Conservation (phyloP, 2,888 invertebrate genomes). For the Tachina fera region DNA sequence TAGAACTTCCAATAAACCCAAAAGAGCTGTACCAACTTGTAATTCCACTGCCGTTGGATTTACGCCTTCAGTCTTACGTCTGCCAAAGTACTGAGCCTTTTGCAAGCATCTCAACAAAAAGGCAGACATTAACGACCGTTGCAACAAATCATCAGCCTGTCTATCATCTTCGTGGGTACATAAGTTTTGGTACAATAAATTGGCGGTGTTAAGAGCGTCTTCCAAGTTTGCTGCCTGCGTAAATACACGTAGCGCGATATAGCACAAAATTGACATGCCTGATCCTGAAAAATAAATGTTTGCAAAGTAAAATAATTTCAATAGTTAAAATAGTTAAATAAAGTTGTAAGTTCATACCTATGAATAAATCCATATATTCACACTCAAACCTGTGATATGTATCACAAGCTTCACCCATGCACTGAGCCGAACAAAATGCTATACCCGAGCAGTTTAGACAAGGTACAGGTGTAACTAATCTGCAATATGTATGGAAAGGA, state of each 20-base stretch:
- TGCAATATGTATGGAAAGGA: slow-evolving; percentile 74
- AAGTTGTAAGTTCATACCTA: slow-evolving; percentile 85
- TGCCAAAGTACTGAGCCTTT: slow-evolving; percentile 86
- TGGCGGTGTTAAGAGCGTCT: slow-evolving; percentile 80
- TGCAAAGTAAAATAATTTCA: not conserved
- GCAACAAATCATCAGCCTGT: slow-evolving; percentile 87
- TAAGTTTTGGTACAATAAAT: slow-evolving; percentile 85
- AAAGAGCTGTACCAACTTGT: slow-evolving; percentile 86
- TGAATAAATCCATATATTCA: slow-evolving; percentile 88
- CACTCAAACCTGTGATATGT: slow-evolving; percentile 91
- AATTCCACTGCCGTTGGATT: slow-evolving; percentile 85
- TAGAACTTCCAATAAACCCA: slow-evolving; percentile 89
- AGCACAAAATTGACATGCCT: slow-evolving; percentile 91
- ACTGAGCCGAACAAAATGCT: slow-evolving; percentile 88
- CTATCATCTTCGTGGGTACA: slow-evolving; percentile 87
- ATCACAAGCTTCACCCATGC: slow-evolving; percentile 86
- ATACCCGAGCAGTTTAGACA: slow-evolving; percentile 90
- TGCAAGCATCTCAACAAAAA: slow-evolving; percentile 89
- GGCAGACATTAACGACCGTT: slow-evolving; percentile 90
- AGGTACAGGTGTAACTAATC: slow-evolving; percentile 87
- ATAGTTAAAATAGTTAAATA: too few species aligned
- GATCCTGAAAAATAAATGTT: slow-evolving; percentile 84
- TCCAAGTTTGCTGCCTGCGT: slow-evolving; percentile 85
- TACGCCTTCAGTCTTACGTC: slow-evolving; percentile 82
- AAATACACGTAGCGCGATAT: slow-evolving; percentile 89